Conservation (phyloP, 2,113 vertebrate genomes). For the Carassius auratus region DNA sequence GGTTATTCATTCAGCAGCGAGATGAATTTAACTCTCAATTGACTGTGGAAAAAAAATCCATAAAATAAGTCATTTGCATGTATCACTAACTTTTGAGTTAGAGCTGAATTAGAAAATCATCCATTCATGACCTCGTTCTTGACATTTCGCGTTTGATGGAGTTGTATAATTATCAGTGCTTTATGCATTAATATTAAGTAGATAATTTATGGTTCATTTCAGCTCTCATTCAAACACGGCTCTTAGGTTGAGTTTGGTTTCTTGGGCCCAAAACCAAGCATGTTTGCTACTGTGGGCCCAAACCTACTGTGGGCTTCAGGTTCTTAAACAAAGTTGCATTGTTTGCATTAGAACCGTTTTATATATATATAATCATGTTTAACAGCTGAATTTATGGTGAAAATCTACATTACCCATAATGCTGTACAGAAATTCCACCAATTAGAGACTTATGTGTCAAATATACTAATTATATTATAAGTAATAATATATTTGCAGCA, state of each 20-base stretch:
- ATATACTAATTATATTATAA: too few relatives aligned
- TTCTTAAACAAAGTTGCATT: too few relatives aligned
- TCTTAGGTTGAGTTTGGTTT: background rate
- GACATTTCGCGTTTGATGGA: slow-evolving; percentile 13
- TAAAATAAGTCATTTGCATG: slow-evolving; percentile 67
- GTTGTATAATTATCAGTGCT: slow-evolving; percentile 15
- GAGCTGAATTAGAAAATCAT: slow-evolving; percentile 18
- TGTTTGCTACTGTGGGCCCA: background rate
- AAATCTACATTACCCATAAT: background rate
- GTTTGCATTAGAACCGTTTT: background rate
- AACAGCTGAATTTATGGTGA: background rate
- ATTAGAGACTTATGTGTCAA: background rate
- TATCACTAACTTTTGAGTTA: slow-evolving; percentile 63
- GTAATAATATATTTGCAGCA: too few relatives aligned
- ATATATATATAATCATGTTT: background rate
- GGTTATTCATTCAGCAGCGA: slow-evolving; percentile 63
- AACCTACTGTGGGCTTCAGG: too few relatives aligned
- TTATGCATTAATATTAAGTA: slow-evolving; percentile 17
- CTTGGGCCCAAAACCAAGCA: background rate
- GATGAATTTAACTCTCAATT: slow-evolving; percentile 59
- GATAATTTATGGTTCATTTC: slow-evolving; percentile 23
- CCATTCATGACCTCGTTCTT: slow-evolving; percentile 29
- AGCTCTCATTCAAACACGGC: background rate
- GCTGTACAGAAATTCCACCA: background rate
- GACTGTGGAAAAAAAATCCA: slow-evolving; percentile 61